phyloP scores from a whole-genome alignment of 2,113 vertebrate genomes.

The Hirundichthys speculiger region DNA sequence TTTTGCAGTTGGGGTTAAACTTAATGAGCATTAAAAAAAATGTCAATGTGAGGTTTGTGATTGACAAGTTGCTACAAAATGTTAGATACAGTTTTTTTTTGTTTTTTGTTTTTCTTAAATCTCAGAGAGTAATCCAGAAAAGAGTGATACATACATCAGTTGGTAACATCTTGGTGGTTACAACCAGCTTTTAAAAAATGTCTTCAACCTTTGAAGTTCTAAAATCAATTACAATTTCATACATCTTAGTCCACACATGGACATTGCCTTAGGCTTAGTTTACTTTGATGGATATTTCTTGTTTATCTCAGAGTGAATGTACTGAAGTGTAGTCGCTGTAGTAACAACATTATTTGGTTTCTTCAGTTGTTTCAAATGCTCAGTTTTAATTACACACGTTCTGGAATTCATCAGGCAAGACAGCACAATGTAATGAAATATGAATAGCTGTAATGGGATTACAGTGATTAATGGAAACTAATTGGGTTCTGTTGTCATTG shows the following conservation, averaged over 20 bases:
- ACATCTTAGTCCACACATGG: no score
- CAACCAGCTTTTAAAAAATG: not conserved
- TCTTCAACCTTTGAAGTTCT: no score
- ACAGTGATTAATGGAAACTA: constrained; percentile 46
- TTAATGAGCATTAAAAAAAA: no score
- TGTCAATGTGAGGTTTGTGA: no score
- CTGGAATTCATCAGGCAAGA: constrained; percentile 9
- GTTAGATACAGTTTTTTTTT: not conserved
- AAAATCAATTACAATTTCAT: no score
- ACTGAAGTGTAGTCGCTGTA: constrained; percentile 1
- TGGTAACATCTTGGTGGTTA: not conserved
- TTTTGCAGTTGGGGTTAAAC: no score
- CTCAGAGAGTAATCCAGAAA: not conserved
- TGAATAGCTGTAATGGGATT: constrained; percentile 22
- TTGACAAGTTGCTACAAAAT: no score
- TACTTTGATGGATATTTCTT: constrained; percentile 13
- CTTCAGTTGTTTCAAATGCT: not conserved
- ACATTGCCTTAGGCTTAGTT: not conserved
- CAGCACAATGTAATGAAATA: constrained; percentile 28
- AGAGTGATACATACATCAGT: not conserved
- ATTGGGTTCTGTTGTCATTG: constrained; percentile 58
- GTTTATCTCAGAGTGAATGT: not conserved
- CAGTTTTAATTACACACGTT: constrained; percentile 32
- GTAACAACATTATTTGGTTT: constrained; percentile 22
- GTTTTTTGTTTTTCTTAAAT: not conserved